Percentiles rank a stretch among this genome's conserved stretches.
These are phyloP conservation scores for Nothoprocta pentlandii DNA, from an alignment of 2,113 vertebrate species.

Conservation along the genomic window DNA sequence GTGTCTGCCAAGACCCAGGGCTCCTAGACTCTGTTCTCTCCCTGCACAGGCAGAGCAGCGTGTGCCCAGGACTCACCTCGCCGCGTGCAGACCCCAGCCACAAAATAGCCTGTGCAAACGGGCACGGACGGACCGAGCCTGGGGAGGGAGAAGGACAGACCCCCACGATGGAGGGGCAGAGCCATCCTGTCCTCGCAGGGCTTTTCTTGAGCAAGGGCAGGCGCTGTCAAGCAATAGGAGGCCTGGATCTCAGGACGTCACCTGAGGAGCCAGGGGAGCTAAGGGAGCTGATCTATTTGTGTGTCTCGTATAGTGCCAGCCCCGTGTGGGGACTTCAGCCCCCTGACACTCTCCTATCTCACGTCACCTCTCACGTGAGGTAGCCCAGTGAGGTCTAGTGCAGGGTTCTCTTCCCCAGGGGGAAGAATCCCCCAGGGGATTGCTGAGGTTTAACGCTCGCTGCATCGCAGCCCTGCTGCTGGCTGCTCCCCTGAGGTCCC, in stretches of 20 bases:
- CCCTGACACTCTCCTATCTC: neutral
- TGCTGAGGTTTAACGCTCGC: accelerated
- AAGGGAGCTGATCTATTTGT: neutral
- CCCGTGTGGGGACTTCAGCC: neutral
- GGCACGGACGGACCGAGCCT: accelerated
- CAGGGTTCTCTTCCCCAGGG: accelerated
- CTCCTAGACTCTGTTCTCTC: accelerated
- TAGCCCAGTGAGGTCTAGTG: neutral
- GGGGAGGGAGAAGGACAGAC: neutral
- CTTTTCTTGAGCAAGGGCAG: neutral
- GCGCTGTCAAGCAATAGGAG: neutral
- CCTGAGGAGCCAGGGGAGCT: too few species aligned
- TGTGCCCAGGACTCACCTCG: accelerated
- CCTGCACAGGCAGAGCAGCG: accelerated
- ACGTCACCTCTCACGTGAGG: neutral
- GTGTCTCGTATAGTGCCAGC: neutral
- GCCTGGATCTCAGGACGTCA: neutral
- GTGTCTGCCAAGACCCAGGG: accelerated
- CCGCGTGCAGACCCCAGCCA: neutral
- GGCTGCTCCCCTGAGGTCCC: neutral
- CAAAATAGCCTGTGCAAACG: accelerated
- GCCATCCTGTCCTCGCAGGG: neutral
- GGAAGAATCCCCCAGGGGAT: accelerated
- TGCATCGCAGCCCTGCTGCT: neutral
- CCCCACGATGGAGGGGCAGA: accelerated